Evolutionary conservation across 2,888 invertebrate genomes (phyloP), one percentile per base, ranked within the genome.

Genomic region (Lingula anatina): DNA sequence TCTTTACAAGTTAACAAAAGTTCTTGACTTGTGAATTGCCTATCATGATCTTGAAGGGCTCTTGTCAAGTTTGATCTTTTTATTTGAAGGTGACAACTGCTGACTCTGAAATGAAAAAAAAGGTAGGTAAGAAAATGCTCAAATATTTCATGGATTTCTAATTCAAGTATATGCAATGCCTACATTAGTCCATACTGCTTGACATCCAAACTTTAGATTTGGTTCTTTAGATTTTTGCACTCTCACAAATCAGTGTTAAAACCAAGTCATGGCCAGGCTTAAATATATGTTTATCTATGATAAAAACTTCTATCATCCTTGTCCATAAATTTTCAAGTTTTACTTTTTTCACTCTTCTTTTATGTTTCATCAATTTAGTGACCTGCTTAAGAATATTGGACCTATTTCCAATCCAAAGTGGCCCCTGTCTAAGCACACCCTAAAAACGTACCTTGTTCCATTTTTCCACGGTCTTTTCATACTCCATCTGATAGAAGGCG

Each of bases 401-500:
- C 12, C 27, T 41, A 31, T 31, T 31, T 12, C 35, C 35, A 31
- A 31, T 12, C 9, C 35, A 31, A 31, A 12, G n/a, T 9, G 9
- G 35, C n/a, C 35, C 9, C 9, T n/a, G 9, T 9, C 9, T n/a
- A 31, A 31, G n/a, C 9, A 31, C 35, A 12, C n/a, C 9, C n/a
- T 31, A 31, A n/a, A 9, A 31, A 23, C 43, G 44, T 49, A 67
- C 65, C 60, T 65, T 67, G 41, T 64, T 60, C 56, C 64, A 67
- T 57, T 65, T 67, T n/a, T 67, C 68, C 18, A 51, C 25, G 21
- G 71, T 58, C 50, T 66, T 69, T 24, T 68, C 65, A 49, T 73
- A 70, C 53, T 76, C 76, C 38, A 56, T 61, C 20, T 54, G 47
- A 57, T 75, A 76, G 54, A 64, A 75, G 27, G 47, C 53, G 57